Conservation (phyloP, 2,888 invertebrate species). For the Cryptops parisi region DNA sequence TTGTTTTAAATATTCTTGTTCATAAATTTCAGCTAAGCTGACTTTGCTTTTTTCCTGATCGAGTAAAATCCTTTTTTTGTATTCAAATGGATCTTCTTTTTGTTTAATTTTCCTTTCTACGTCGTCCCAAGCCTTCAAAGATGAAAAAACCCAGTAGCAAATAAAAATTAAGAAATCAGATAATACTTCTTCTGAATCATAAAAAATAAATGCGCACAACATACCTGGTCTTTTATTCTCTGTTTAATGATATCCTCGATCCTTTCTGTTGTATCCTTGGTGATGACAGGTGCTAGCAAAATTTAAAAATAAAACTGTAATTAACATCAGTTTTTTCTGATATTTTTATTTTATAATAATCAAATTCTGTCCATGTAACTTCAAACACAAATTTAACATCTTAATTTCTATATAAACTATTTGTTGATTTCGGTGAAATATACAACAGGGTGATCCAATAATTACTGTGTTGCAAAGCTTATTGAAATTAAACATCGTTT, state of each 20-base stretch:
- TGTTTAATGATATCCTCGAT: constrained; percentile 83
- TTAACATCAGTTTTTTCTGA: too few relatives aligned
- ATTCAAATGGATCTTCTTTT: constrained; percentile 62
- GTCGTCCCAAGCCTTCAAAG: constrained; percentile 71
- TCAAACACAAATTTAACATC: not conserved
- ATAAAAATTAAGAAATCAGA: too few relatives aligned
- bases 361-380: not conserved
- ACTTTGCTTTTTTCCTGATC: constrained; percentile 90
- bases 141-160: not conserved
- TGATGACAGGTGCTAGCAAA: constrained; percentile 66
- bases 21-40: constrained; percentile 87
- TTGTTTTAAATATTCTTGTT: constrained; percentile 41
- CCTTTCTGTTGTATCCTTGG: constrained; percentile 70
- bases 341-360: not conserved
- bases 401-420: too few relatives aligned
- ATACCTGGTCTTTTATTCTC: constrained; percentile 65
- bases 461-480: too few relatives aligned
- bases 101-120: constrained; percentile 75
- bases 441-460: too few relatives aligned
- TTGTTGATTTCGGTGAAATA: too few relatives aligned
- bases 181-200: too few relatives aligned
- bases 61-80: constrained; percentile 70
- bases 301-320: constrained; percentile 11
- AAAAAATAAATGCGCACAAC: constrained; percentile 2
- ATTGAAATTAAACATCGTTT: too few relatives aligned